phyloP scores from a whole-genome alignment of 2,113 vertebrate genomes.

The Ceyx melanurus region DNA sequence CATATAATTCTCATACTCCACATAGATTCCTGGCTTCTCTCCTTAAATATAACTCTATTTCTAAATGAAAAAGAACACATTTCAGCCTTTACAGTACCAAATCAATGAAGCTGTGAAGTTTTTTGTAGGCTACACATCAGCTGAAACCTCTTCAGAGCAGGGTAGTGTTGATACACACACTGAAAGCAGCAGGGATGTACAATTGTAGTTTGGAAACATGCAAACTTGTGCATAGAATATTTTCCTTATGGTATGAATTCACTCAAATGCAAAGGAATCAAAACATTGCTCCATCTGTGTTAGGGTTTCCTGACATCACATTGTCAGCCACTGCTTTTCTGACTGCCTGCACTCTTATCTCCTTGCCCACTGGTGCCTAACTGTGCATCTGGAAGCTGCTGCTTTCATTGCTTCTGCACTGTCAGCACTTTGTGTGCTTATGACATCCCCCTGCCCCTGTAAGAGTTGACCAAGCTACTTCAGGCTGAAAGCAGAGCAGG shows the following conservation, averaged over 20 bases:
- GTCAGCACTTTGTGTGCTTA: not conserved
- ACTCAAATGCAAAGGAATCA: not conserved
- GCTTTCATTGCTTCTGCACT: constrained; percentile 4
- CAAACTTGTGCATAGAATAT: not conserved
- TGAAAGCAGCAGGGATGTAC: not conserved
- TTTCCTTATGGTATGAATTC: not conserved
- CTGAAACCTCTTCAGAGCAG: not conserved
- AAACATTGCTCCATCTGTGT: not conserved
- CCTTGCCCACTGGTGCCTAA: not conserved
- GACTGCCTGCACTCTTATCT: not conserved
- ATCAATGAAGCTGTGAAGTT: not conserved
- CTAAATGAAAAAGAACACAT: not conserved
- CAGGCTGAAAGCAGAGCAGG: constrained; percentile 54
- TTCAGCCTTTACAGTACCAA: not conserved
- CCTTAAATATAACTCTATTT: not conserved
- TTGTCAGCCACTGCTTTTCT: not conserved
- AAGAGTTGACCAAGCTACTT: constrained; percentile 20
- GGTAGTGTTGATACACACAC: not conserved
- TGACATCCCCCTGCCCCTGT: not conserved
- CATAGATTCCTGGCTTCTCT: not conserved
- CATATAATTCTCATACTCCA: not conserved
- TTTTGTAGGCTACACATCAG: not conserved
- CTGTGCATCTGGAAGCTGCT: constrained; percentile 5
- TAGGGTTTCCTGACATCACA: not conserved
- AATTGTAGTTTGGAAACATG: not conserved